These are phyloP conservation scores for Arrhopalites spinosus DNA, from an alignment of 2,888 invertebrate genomes.

Conservation along the genomic window DNA sequence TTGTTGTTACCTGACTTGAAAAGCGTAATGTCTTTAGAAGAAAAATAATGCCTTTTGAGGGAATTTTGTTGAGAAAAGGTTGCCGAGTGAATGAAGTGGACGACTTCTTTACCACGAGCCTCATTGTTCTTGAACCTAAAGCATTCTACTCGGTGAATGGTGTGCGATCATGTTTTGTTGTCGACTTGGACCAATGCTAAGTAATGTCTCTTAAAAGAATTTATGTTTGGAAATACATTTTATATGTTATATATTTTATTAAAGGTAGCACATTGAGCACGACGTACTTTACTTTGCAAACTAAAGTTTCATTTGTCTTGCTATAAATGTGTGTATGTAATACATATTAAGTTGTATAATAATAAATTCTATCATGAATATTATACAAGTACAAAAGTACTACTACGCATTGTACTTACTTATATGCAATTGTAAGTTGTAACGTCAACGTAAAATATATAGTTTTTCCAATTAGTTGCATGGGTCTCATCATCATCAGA, in stretches of 20 bases:
- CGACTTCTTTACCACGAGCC: slow-evolving; percentile 31
- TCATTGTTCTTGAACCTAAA: slow-evolving; percentile 30
- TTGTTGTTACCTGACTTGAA: slow-evolving; percentile 12
- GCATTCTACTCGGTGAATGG: neutral
- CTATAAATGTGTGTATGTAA: neutral
- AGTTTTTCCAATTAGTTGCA: neutral
- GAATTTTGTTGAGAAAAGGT: slow-evolving; percentile 30
- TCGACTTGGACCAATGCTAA: neutral
- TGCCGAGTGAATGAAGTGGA: slow-evolving; percentile 24
- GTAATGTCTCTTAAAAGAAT: slow-evolving; percentile 1
- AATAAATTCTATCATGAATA: neutral
- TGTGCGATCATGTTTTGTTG: slow-evolving; percentile 3
- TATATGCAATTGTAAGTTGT: too few species aligned
- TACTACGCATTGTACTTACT: too few species aligned
- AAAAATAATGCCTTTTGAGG: slow-evolving; percentile 29
- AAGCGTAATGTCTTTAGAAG: slow-evolving; percentile 16
- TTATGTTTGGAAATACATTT: neutral
- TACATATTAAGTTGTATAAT: neutral
- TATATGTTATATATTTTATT: neutral
- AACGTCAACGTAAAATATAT: neutral
- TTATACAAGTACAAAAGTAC: too few species aligned
- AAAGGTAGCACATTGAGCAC: neutral
- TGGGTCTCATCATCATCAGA: neutral
- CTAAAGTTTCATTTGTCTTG: neutral
- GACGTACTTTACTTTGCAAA: neutral